These are phyloP conservation scores for Rhynchomys soricoides DNA, from an alignment of 2,113 vertebrate species.

Conservation along the genomic window DNA sequence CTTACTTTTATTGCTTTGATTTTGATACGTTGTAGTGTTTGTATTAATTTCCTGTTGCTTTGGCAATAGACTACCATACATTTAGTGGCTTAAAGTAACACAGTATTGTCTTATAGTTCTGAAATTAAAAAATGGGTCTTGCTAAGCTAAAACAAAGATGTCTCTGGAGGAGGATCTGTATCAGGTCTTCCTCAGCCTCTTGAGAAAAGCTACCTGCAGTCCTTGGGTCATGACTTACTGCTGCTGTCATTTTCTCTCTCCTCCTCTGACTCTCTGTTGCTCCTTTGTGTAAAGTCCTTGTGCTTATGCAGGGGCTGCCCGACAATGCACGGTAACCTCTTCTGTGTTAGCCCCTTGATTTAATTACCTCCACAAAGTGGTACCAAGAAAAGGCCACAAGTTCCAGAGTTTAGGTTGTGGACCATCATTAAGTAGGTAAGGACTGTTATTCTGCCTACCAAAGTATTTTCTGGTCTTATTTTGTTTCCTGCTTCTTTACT, in stretches of 20 bases:
- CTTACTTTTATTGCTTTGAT: not conserved
- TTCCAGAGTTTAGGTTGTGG: not conserved
- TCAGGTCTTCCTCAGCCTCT: not conserved
- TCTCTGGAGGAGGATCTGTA: not conserved
- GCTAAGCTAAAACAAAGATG: not conserved
- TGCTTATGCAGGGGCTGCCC: not conserved
- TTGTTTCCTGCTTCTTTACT: not conserved
- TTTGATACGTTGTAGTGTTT: not conserved
- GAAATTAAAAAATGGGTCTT: not conserved
- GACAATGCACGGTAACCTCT: not conserved
- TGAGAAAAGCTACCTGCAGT: not conserved
- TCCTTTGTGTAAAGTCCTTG: not conserved
- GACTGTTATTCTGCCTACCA: not conserved
- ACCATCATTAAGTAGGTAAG: no score
- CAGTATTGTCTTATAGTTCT: not conserved
- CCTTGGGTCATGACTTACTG: not conserved
- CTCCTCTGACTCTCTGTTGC: not conserved
- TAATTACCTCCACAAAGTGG: not conserved
- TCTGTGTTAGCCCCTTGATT: not conserved
- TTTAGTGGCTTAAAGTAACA: not conserved
- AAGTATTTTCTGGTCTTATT: not conserved
- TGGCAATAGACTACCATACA: not conserved
- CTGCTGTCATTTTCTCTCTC: not conserved
- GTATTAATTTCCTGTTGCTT: not conserved
- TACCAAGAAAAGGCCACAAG: not conserved